Conservation (phyloP, 2,797 vertebrate genomes). For the Aldrovandia affinis region DNA sequence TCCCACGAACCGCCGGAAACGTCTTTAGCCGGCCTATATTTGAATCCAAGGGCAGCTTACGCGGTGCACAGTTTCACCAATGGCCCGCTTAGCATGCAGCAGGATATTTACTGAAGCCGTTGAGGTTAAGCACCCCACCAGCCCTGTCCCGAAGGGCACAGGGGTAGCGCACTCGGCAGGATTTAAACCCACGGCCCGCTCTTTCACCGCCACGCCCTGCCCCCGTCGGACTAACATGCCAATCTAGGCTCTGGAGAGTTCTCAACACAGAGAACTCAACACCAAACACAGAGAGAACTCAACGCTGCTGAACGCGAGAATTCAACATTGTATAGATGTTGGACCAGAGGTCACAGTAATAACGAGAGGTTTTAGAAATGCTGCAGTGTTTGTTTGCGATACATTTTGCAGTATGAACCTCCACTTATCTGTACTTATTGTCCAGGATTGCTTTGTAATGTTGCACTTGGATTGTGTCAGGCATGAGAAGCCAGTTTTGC, state of each 20-base stretch:
- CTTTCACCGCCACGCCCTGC: background rate
- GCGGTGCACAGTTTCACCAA: background rate
- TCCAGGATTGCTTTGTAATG: background rate
- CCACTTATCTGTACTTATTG: background rate
- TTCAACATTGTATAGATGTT: background rate
- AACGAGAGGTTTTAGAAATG: background rate
- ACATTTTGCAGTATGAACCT: background rate
- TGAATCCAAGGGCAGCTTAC: background rate
- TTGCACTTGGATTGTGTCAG: background rate
- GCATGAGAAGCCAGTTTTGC: background rate
- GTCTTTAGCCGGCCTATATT: background rate
- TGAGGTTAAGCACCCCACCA: background rate
- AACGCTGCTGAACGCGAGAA: no score
- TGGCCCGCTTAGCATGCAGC: background rate
- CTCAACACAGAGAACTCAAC: no score
- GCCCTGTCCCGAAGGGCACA: no score
- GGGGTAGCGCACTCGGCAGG: no score
- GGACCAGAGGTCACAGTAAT: background rate
- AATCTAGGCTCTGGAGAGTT: no score
- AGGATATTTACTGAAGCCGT: background rate
- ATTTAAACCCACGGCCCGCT: no score
- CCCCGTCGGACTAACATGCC: no score
- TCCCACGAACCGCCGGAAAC: no score
- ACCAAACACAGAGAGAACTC: no score
- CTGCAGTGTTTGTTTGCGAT: background rate